Evolutionary conservation across 1,140 invertebrate genomes (phyloP), one percentile per base, ranked within the genome.

Genomic region (Zaprionus ghesquierei): DNA sequence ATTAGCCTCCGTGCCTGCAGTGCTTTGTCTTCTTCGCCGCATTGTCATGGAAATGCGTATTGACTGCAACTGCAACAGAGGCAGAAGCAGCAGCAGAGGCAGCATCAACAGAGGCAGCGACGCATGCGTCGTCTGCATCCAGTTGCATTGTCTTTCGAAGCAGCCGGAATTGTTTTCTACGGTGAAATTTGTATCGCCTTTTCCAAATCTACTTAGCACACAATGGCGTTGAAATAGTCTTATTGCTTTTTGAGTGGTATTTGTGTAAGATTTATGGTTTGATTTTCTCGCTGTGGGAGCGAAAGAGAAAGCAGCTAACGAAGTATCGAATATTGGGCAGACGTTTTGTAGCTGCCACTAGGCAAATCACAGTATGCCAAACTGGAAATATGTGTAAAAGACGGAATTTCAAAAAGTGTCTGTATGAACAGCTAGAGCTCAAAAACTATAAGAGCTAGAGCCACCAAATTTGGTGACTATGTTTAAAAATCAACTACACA

Each of bases 171-270:
- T 70, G 70, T 79, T 65, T 80, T 64, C 66, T 64, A 59, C 60
- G 63, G 62, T 68, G 72, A 77, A 90, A 90, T 90, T 90, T 90
- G 87, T 90, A 90, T 90, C 86, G 87, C 81, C 79, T 86, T 90
- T 73, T 90, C 58, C 77, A 90, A 90, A 90, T 90, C 87, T 90
- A 90, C 81, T 90, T 90, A 90, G 87, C 87, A 90, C 87, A 90
- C 87, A 90, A 90, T 90, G 86, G 86, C 79, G 72, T 75, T 79
- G 86, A 80, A 89, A 82, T 85, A 75, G 86, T 74, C 77, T 90
- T 90, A 90, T 89, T 89, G 86, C 76, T 90, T 89, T 89, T 90
- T 90, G 86, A 90, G 86, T 90, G 86, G 74, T 89, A 86, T 82
- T 85, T 85, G 81, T 62, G 60, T 58, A 65, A 78, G 81, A 86